These are phyloP conservation scores for Carpatolechia fugitivella DNA, from an alignment of 2,888 invertebrate species.

Conservation along the genomic window DNA sequence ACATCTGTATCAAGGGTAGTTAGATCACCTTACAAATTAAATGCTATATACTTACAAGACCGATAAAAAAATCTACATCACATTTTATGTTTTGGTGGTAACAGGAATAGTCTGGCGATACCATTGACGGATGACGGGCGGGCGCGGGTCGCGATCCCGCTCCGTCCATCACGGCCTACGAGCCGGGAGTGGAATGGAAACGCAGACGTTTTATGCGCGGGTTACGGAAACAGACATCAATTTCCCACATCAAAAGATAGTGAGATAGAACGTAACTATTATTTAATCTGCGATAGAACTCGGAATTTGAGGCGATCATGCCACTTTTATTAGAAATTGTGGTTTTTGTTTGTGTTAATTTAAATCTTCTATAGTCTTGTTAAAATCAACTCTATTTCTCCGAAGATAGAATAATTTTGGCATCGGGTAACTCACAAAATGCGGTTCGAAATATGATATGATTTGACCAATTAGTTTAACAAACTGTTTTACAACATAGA, in stretches of 20 bases:
- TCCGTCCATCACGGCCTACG: conserved; percentile 54
- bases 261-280: too few relatives aligned
- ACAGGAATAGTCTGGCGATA: not conserved
- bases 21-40: too few relatives aligned
- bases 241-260: conserved; percentile 6
- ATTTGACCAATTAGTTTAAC: too few relatives aligned
- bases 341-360: not conserved
- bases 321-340: not conserved
- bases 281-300: not conserved
- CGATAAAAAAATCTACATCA: not conserved
- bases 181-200: not conserved
- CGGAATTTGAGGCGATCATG: not conserved
- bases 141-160: conserved; percentile 42
- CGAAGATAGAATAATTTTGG: too few relatives aligned
- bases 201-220: not conserved
- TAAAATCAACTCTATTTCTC: too few relatives aligned
- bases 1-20: too few relatives aligned
- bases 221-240: not conserved
- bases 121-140: conserved; percentile 55
- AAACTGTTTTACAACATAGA: too few relatives aligned
- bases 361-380: too few relatives aligned
- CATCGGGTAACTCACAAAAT: too few relatives aligned
- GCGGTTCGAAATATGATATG: too few relatives aligned
- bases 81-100: not conserved
- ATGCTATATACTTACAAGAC: too few relatives aligned